These are phyloP conservation scores for Ceyx cyanopectus DNA, from an alignment of 2,113 vertebrate species.

Conservation along the genomic window DNA sequence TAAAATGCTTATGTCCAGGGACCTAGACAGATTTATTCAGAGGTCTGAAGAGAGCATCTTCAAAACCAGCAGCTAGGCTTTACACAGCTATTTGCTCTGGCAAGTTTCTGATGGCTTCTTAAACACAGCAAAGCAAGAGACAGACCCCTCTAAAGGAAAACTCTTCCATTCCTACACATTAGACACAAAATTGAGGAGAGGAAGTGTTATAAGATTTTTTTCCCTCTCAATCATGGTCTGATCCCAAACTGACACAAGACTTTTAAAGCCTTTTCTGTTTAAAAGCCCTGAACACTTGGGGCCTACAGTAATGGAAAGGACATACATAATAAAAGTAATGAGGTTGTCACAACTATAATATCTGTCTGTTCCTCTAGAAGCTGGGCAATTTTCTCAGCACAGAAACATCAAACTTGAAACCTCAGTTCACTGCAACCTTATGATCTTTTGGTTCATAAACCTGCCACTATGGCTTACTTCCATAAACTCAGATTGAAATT, in stretches of 20 bases:
- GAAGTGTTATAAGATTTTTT: neutral
- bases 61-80: neutral
- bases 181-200: neutral
- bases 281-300: neutral
- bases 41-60: neutral
- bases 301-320: neutral
- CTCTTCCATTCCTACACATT: rapidly evolving
- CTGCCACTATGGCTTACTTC: constrained; percentile 38
- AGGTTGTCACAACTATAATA: neutral
- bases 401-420: neutral
- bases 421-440: constrained; percentile 38
- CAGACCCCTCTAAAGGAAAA: neutral
- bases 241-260: neutral
- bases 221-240: neutral
- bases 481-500: constrained; percentile 57
- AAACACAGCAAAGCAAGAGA: neutral
- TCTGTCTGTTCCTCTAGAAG: neutral
- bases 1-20: neutral
- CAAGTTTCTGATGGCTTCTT: neutral
- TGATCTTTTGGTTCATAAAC: constrained; percentile 62
- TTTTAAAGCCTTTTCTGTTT: neutral
- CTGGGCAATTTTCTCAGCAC: constrained; percentile 32
- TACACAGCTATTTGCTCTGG: neutral
- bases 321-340: neutral
- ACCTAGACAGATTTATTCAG: neutral